phyloP scores from a whole-genome alignment of 92 coral and sea anemone species.

The Palythoa grandis region DNA sequence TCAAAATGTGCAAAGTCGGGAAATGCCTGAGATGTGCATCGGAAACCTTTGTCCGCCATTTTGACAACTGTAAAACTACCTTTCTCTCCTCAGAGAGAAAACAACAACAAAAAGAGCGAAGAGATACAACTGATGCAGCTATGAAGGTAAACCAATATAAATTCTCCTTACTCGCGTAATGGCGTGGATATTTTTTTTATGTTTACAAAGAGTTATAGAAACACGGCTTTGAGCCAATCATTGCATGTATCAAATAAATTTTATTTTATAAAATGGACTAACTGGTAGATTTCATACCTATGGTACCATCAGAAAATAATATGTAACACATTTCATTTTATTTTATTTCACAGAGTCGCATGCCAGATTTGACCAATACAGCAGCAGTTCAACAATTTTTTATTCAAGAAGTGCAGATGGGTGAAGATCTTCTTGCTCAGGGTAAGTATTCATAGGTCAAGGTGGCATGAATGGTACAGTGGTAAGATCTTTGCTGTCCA shows the following conservation, averaged over 20 bases:
- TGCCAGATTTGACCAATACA: conserved; percentile 81
- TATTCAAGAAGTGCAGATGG: conserved; percentile 89
- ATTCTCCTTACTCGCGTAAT: too few species aligned
- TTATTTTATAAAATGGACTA: neutral
- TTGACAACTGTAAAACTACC: neutral
- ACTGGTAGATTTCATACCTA: neutral
- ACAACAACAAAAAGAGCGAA: conserved; percentile 13
- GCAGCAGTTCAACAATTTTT: conserved; percentile 96
- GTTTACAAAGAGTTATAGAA: too few species aligned
- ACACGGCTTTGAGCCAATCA: too few species aligned
- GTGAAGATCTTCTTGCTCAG: conserved; percentile 88
- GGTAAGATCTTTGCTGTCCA: too few species aligned
- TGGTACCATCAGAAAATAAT: too few species aligned
- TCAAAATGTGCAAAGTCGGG: too few species aligned
- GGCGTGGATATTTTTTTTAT: too few species aligned
- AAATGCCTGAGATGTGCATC: too few species aligned
- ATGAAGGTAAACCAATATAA: conserved; percentile 22
- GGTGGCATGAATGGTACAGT: too few species aligned
- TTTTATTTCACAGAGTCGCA: conserved; percentile 63
- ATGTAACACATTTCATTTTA: neutral
- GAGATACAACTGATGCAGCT: conserved; percentile 41
- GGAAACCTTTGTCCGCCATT: neutral
- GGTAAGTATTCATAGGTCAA: conserved; percentile 48
- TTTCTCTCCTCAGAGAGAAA: conserved; percentile 29
- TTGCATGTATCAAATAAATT: too few species aligned